Conservation (phyloP, 1,140 invertebrate species). For the Aphaenogaster floridana region DNA sequence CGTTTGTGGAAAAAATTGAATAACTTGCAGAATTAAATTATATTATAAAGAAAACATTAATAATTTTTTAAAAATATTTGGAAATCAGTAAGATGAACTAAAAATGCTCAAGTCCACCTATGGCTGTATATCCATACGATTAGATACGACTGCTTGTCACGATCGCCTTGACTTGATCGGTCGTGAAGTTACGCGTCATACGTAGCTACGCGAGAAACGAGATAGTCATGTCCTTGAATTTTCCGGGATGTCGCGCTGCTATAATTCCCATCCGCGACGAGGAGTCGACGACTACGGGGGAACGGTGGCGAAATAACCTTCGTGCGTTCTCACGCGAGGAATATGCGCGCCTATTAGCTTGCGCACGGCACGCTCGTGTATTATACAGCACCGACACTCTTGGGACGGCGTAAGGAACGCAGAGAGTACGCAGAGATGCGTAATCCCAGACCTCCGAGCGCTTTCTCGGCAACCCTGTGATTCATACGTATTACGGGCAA, state of each 20-base stretch:
- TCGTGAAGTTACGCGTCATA: slow-evolving; percentile 13
- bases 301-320: slow-evolving; percentile 42
- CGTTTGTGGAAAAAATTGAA: not conserved
- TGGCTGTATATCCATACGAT: not conserved
- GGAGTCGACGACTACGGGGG: slow-evolving; percentile 21
- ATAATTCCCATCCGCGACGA: slow-evolving; percentile 57
- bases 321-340: slow-evolving; percentile 52
- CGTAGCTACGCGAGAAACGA: slow-evolving; percentile 4
- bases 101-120: not conserved
- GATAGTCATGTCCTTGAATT: slow-evolving; percentile 65
- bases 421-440: slow-evolving; percentile 38
- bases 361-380: slow-evolving; percentile 48
- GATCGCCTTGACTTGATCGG: not conserved
- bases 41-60: not conserved
- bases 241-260: slow-evolving; percentile 65
- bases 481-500: slow-evolving; percentile 62
- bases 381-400: slow-evolving; percentile 44
- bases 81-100: not conserved
- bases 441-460: slow-evolving; percentile 54
- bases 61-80: not conserved
- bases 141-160: not conserved
- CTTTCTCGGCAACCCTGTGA: slow-evolving; percentile 58
- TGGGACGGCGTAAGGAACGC: slow-evolving; percentile 51
- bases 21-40: not conserved
- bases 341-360: slow-evolving; percentile 55